A percentile compares a stretch with the other conserved stretches of the same genome.
These are phyloP conservation scores for Kryphioiulus occultus DNA, from an alignment of 2,888 invertebrate genomes.

Conservation along the genomic window DNA sequence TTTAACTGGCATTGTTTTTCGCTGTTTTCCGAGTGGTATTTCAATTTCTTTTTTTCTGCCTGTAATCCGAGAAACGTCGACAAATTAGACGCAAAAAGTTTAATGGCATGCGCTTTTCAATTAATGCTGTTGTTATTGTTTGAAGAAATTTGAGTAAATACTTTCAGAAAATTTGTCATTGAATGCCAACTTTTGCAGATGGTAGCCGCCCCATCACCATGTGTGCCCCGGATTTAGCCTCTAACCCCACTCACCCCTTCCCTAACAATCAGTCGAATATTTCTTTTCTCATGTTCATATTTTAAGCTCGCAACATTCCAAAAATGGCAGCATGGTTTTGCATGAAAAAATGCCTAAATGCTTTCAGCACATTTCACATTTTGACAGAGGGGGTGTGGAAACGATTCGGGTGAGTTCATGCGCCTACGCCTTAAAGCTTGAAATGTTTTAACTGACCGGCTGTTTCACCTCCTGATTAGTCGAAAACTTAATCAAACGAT, in stretches of 20 bases:
- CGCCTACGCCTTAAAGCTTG: background rate
- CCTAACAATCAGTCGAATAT: background rate
- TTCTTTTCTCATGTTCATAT: background rate
- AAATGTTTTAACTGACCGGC: background rate
- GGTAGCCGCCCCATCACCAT: background rate
- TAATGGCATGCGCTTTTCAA: background rate
- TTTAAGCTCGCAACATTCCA: background rate
- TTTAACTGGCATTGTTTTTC: background rate
- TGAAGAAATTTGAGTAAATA: conserved; percentile 26
- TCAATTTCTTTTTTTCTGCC: background rate
- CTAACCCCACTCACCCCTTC: background rate
- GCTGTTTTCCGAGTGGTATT: background rate
- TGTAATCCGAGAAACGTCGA: conserved; percentile 11
- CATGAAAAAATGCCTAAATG: background rate
- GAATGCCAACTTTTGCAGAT: conserved; percentile 12
- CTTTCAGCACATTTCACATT: background rate
- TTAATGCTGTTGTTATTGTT: conserved; percentile 35
- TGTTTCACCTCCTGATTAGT: background rate
- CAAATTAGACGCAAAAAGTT: background rate
- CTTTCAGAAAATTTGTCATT: conserved; percentile 1
- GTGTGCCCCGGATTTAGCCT: conserved; percentile 11
- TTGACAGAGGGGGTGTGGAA: background rate
- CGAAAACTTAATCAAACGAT: background rate
- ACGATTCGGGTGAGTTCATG: background rate
- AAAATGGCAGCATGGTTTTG: background rate